Base-by-base conservation (phyloP, 1,140 invertebrate species). In the Hyles vespertilio region DNA sequence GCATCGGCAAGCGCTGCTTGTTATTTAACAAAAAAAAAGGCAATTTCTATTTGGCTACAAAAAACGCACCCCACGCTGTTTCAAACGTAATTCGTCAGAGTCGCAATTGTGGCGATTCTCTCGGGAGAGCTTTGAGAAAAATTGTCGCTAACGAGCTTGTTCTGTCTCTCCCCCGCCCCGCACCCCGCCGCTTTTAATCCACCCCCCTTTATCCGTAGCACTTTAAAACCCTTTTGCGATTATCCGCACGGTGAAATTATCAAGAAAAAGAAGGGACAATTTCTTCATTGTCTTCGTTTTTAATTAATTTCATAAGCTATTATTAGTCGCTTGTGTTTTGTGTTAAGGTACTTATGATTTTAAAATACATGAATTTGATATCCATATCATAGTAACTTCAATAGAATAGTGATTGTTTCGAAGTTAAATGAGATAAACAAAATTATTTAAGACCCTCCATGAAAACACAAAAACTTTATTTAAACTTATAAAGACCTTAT, bases 101-200 rank as follows among this genome's bases (percentile, higher is more conserved):
- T 80, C 80, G 78, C 74, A 74, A 83, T 79, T 78, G 72, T 85
- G 73, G 81, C 79, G 76, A 82, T 81, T 83, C 81, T 69, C 76
- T 61, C 64, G 78, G 72, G 78, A 78, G 65, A 72, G 80, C 79
- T 86, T 86, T 85, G 80, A 86, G 83, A 88, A 86, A 87, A 84
- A 87, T 84, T 81, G 83, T 87, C 79, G 77, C 81, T 88, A 88
- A 85, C 85, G 83, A 88, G 85, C 82, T 85, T 76, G 70, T 73
- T 69, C 70, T 47, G 57, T 59, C 65, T 32, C 43, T 59, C 61
- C 51, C 55, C 44, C 61, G 50, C 55, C 61, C 56, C 36, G 10
- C 40, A 61, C 58, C 68, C 65, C 69, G 22, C 48, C 10, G 34
- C 50, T 54, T 54, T 80, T 81, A 83, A 83, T 81, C 76, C 72